phyloP scores from a whole-genome alignment of 2,888 invertebrate species.

The Plemyria rubiginata region DNA sequence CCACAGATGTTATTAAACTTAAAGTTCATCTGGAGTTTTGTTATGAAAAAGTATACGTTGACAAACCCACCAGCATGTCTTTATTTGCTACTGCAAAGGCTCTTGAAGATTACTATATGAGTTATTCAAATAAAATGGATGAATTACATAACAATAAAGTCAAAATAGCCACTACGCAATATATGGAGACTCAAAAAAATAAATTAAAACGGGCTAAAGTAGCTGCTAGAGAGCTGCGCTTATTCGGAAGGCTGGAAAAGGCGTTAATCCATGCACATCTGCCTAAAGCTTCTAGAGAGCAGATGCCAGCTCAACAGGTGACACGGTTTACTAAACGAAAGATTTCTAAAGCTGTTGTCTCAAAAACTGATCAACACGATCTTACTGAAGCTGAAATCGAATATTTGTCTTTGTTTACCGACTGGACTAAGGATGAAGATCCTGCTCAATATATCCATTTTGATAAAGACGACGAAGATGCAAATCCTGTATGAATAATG shows the following conservation, averaged over 20 bases:
- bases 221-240: constrained; percentile 84
- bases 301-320: constrained; percentile 12
- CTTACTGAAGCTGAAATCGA: constrained; percentile 67
- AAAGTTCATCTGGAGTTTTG: constrained; percentile 86
- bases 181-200: constrained; percentile 76
- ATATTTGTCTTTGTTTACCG: constrained; percentile 72
- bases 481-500: not conserved
- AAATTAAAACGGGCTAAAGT: constrained; percentile 80
- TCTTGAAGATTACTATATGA: constrained; percentile 84
- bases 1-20: constrained; percentile 83
- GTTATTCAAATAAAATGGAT: constrained; percentile 81
- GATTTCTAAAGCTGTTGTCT: constrained; percentile 16
- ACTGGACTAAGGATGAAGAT: constrained; percentile 69
- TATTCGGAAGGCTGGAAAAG: constrained; percentile 75
- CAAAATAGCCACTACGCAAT: constrained; percentile 77
- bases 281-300: constrained; percentile 43
- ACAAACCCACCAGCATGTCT: constrained; percentile 84
- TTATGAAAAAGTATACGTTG: constrained; percentile 84
- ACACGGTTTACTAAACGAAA: constrained; percentile 29
- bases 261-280: constrained; percentile 73
- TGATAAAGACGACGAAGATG: constrained; percentile 19
- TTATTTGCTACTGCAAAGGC: constrained; percentile 83
- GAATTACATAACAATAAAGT: constrained; percentile 82
- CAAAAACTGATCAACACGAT: constrained; percentile 34
- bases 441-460: constrained; percentile 60